Base-by-base conservation (phyloP, 2,797 vertebrate species). In the Peromyscus eremicus region DNA sequence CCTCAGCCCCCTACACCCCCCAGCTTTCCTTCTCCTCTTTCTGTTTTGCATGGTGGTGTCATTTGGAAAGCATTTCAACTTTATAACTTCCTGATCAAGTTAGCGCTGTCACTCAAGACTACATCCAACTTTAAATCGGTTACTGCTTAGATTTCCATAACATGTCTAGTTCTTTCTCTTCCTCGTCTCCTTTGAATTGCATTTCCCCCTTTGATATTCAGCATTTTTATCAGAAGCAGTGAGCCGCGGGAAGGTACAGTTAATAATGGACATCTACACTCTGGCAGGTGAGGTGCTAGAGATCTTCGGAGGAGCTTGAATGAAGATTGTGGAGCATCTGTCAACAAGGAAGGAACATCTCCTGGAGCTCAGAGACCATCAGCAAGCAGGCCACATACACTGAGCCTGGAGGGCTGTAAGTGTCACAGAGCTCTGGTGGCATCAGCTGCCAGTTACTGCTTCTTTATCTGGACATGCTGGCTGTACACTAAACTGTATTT, bases 91-190 rank as follows among this genome's bases (percentile, higher is more conserved):
- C 66, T 80, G 64, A 95, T 34, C 49, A 40, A 13, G 80, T 87
- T 77, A 32, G 25, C 0, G 0, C 81, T 94, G 92, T 37, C 0
- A 14, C 49, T 97, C 70, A 27, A 40, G 87, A 97, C 57, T 86
- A 88, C 46, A 84, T 94, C 57, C 94, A 43, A 37, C 93, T 96
- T 97, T 82, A 98, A 97, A 97, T 5, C 46, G 46, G 85, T 73
- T 75, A 77, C 49, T 27, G 12, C 55, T 46, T 16, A 55, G 57
- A 46, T 75, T 89, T 96, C 43, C 13, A 2, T 62, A 64, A 95
- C 83, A 70, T 49, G 86, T 40, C 19, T 34, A 57, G 71, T 86
- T 79, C 86, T 92, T 90, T 90, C 66, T 6, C 16, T 82, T 96
- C 89, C 9, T n/a, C 3, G n/a, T 80, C 49, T 94, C 29, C 79